Base-by-base conservation (phyloP, 2,888 invertebrate species). In the Rotaria socialis region DNA sequence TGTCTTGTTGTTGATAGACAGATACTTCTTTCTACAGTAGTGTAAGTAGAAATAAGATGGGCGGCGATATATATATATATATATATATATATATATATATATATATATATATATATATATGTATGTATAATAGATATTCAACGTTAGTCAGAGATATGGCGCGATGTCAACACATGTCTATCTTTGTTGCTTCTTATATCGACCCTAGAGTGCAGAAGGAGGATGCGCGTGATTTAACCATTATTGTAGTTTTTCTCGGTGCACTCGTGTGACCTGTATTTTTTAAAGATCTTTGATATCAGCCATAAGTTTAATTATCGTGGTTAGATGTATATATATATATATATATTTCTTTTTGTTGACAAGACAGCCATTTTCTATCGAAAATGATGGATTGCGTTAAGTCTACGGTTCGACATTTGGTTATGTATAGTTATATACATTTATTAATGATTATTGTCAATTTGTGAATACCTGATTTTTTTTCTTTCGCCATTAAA, bases 211-310 rank as follows among this genome's bases (percentile, higher is more conserved):
- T 35, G 35, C 35, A 2, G 35, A 35, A 35, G 35, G 35, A 35
- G 35, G 35, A 2, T 35, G 2, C 35, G 35, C 35, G 35, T 35
- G 35, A 35, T 35, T 35, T 35, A 55, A 55, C 22, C 55, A 55
- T 22, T 22, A 3, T 19, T 8, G 22, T 2, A 35, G 35, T 35
- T 35, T 55, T 22, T 55, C 10, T 22, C 22, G 3, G 16, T 52
- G 16, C 0, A 52, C 3, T 3, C 16, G 0, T 52, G 0, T 52
- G 11, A 4, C 0, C 16, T 16, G 0, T 4, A 16, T 14, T 52
- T 11, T 16, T 52, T 14, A 0, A 14, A 52, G 16, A 52, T 52
- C 16, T 55, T 55, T 55, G 2, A 27, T 67, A 67, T 67, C 35
- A 67, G 5, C 35, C 67, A 35, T 67, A 6, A 14, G 35, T 35